Evolutionary conservation across 2,888 invertebrate species (phyloP).

Genomic region (Oscheius sp.): DNA sequence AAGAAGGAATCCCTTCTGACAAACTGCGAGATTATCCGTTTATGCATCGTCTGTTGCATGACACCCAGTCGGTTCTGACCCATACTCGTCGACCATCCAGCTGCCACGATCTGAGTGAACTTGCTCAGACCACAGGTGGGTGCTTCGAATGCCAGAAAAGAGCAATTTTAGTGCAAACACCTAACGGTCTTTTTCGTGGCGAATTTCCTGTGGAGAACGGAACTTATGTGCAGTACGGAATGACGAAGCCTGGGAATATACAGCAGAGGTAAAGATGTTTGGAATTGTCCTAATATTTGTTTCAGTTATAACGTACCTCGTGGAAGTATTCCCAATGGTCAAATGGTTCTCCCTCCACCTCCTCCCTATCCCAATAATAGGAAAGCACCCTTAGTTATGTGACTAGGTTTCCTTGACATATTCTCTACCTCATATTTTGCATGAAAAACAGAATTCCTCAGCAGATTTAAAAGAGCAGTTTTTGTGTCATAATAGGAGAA

Average conservation of each 20-base stretch:
- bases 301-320: background rate
- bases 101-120: slow-evolving; percentile 45
- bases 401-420: background rate
- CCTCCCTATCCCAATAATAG: slow-evolving; percentile 30
- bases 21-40: slow-evolving; percentile 51
- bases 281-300: background rate
- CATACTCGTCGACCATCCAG: slow-evolving; percentile 38
- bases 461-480: background rate
- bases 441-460: background rate
- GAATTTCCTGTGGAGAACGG: slow-evolving; percentile 43
- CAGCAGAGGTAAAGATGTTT: background rate
- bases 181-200: slow-evolving; percentile 1
- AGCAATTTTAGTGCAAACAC: slow-evolving; percentile 9
- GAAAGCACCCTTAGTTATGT: slow-evolving; percentile 13
- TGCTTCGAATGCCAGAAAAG: background rate
- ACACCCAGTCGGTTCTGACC: slow-evolving; percentile 17
- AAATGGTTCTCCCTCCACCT: slow-evolving; percentile 28
- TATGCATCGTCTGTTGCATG: slow-evolving; percentile 48
- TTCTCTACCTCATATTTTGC: background rate
- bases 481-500: slow-evolving; percentile 29
- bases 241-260: background rate
- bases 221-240: slow-evolving; percentile 19
- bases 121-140: background rate
- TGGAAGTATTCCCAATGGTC: background rate
- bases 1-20: slow-evolving; percentile 30